Base-by-base conservation (phyloP, 2,113 vertebrate species). In the Haemorhous mexicanus region DNA sequence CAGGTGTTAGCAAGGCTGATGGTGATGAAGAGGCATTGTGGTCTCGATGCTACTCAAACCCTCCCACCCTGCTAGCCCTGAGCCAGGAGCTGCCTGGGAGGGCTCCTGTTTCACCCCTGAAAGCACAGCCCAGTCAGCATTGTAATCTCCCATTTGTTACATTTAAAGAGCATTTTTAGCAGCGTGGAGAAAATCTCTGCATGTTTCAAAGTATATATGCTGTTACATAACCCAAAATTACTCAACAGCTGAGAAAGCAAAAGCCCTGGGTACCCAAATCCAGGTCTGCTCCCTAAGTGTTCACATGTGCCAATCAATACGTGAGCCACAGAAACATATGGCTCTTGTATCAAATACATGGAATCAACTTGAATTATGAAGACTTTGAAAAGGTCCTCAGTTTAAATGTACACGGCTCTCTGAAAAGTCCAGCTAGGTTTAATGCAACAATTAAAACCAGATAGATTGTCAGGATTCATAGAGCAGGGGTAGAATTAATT, bases 361-460 rank as follows among this genome's bases (percentile, higher is more conserved):
- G 87, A 89, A 93, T 96, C 94, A 95, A 94, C 92, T 86, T 94
- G 93, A 96, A 96, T 97, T 97, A 96, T 20, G 76, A 88, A 91
- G 94, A 79, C 53, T 96, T 93, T 96, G 94, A 94, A 96, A 95
- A 90, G 80, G 84, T 90, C 90, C 59, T 79, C 68, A 9, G 44
- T 92, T 94, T 97, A 96, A 96, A 89, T 82, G 91, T 90, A 77
- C 63, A 37, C 3, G 4, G 63, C 84, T 76, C 56, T 95, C 93
- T 94, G 95, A 96, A 96, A 92, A 66, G 90, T 90, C 96, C 94
- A 69, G 88, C 81, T 67, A 93, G 67, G 85, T 94, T 89, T 91
- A 95, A 61, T 63, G 84, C 61, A 95, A 76, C 93, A 92, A 97
- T 95, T 95, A 93, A 96, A 96, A 96, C 35, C 95, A 95, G 88